Evolutionary conservation across 2,797 vertebrate species (phyloP), one percentile per base, ranked within the genome.

Genomic region (Rhynchotus rufescens): DNA sequence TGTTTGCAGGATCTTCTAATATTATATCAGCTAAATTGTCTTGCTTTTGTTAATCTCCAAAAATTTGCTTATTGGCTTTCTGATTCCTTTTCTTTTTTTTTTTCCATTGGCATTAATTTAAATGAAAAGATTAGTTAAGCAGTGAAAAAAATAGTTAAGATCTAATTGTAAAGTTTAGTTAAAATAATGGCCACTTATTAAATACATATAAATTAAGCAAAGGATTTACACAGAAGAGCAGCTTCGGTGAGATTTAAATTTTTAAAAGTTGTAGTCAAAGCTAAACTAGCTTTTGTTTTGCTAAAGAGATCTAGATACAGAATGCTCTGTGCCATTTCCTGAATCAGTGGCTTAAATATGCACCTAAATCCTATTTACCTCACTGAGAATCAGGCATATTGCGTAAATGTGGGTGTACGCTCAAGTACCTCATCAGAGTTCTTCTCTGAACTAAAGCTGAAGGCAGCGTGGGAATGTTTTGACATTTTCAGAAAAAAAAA

Each of bases 41-140:
- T 83, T 94, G 26, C 57, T 85, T 85, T 67, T 83, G 4, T 84
- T 85, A 89, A 69, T 67, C 59, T 75, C 56, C 56, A 75, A 51
- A 16, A 51, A 47, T 80, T 65, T 87, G 10, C 17, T 71, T 80
- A 64, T 49, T 61, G 40, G 22, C 19, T 83, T 87, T 82, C 56
- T 78, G 32, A 49, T 80, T 86, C 10, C 57, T 77, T 69, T 66
- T 54, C 54, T 78, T 71, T 66, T 54, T n/a, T 44, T 19, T 54
- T n/a, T 44, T 19, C 20, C 30, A 15, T 15, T 85, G 20, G 32
- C 38, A 84, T 80, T 81, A 68, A 40, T 40, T 77, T 62, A 82
- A 82, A 28, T 76, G 15, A 84, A 89, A 92, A 47, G 4, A 17
- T 45, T 16, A 66, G 21, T 44, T 80, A 59, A 56, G 78, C 78